phyloP scores from a whole-genome alignment of 1,140 invertebrate species.

The Zaprionus kolodkinae region DNA sequence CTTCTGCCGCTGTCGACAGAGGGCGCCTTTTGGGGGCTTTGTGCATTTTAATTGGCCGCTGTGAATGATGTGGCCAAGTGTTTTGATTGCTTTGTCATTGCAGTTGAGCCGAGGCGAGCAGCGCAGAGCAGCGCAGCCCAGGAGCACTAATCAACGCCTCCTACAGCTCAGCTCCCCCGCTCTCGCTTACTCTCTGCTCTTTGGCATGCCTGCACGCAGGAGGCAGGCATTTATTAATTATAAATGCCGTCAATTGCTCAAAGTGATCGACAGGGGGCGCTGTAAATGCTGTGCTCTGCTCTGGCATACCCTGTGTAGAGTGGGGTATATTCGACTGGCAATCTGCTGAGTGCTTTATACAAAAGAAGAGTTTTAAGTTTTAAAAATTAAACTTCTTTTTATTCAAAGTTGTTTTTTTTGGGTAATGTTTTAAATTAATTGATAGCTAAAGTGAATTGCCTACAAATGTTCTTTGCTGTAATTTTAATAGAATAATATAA shows the following conservation, averaged over 20 bases:
- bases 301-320: neutral
- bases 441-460: too few species aligned
- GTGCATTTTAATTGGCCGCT: conserved; percentile 79
- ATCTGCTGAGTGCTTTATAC: too few species aligned
- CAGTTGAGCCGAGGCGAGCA: neutral
- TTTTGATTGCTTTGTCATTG: conserved; percentile 82
- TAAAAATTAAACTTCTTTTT: too few species aligned
- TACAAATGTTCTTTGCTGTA: too few species aligned
- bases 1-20: conserved; percentile 62
- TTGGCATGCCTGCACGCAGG: neutral
- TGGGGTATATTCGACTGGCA: conserved; percentile 1
- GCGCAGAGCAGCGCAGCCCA: conserved; percentile 19
- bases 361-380: too few species aligned
- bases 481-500: too few species aligned
- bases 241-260: conserved; percentile 75
- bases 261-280: conserved; percentile 62
- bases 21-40: conserved; percentile 60
- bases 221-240: conserved; percentile 74
- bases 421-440: too few species aligned
- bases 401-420: too few species aligned
- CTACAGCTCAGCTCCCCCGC: conserved; percentile 10
- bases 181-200: neutral
- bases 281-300: conserved; percentile 9
- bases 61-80: conserved; percentile 67
- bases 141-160: conserved; percentile 65